These are phyloP conservation scores for Tachyglossus aculeatus DNA, from an alignment of 2,797 vertebrate genomes.

Conservation along the genomic window DNA sequence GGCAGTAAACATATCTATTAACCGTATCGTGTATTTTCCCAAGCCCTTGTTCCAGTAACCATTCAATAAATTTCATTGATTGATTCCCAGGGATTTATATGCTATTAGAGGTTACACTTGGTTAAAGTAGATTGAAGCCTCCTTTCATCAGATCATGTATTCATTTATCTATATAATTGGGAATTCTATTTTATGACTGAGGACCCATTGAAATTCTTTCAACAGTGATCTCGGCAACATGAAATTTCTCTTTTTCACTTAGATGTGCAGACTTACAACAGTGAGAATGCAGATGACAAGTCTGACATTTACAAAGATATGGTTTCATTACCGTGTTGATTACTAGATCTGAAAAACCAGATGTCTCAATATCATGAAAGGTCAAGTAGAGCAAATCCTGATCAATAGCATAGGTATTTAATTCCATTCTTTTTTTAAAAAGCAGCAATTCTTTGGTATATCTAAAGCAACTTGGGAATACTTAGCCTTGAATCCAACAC, in stretches of 20 bases:
- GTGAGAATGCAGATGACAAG: conserved; percentile 65
- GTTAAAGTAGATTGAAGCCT: too few relatives aligned
- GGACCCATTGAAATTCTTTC: conserved; percentile 19
- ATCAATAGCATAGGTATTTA: conserved; percentile 26
- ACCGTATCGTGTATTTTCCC: too few relatives aligned
- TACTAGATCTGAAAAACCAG: conserved; percentile 66
- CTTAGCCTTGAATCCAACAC: too few relatives aligned
- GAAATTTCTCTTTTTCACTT: conserved; percentile 50
- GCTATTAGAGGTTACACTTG: too few relatives aligned
- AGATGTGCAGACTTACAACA: conserved; percentile 50
- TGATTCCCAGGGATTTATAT: too few relatives aligned
- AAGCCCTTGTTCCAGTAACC: too few relatives aligned
- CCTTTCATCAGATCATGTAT: too few relatives aligned
- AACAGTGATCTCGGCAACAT: conserved; percentile 25
- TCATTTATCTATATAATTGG: too few relatives aligned
- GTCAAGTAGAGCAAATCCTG: conserved; percentile 61
- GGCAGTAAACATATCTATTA: too few relatives aligned
- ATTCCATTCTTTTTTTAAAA: conserved; percentile 9
- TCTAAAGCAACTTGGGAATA: conserved; percentile 3
- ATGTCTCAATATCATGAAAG: conserved; percentile 72
- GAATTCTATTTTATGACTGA: conserved; percentile 1
- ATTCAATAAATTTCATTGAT: too few relatives aligned
- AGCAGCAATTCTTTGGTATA: background rate
- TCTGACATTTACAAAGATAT: conserved; percentile 71
- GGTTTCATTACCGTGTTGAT: conserved; percentile 69